Base-by-base conservation (phyloP, 2,888 invertebrate species). In the Andrena dorsata region DNA sequence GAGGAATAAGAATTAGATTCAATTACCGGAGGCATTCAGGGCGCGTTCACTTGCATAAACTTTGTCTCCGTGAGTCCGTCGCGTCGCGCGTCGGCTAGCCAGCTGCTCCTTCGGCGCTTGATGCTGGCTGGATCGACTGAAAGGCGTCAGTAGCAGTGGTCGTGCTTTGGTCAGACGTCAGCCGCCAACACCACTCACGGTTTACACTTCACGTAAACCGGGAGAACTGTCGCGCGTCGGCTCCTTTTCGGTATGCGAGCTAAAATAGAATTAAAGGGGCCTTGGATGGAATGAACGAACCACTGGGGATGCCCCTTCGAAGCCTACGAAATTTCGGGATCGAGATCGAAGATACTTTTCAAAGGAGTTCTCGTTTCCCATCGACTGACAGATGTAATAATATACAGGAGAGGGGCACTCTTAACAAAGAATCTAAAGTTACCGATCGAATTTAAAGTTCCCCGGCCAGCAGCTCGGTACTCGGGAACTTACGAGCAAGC, bases 1-100 rank as follows among this genome's bases (percentile, higher is more conserved):
- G 32, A 28, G 72, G 88, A 89, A 89, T 88, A 88, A 89, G 85
- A 89, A 88, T 81, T 89, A 82, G 73, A 75, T 83, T 88, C 84
- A 89, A 88, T 89, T 88, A 85, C 79, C 68, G 41, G 49, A 16
- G 73, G 80, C 76, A 79, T 82, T 76, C 79, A 70, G 60, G 64
- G 64, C 69, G 83, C 76, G 78, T 85, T 66, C 66, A 74, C 68
- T 87, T 74, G 80, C 76, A 78, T 78, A 87, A 86, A 87, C 47
- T 79, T 85, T 69, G 53, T 13, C 49, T 51, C 30, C 30, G 30
- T 53, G 65, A 41, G 16, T 41, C 5, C 13, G 41, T 16, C 13
- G 35, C 2, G 35, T 35, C 1, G 13, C 41, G 5, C 41, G 41
- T 16, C 41, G 56, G 63, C 70, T 64, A 28, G 35, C 16, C 51